These are phyloP conservation scores for Elaeidobius kamerunicus DNA, from an alignment of 2,888 invertebrate species.

Conservation along the genomic window DNA sequence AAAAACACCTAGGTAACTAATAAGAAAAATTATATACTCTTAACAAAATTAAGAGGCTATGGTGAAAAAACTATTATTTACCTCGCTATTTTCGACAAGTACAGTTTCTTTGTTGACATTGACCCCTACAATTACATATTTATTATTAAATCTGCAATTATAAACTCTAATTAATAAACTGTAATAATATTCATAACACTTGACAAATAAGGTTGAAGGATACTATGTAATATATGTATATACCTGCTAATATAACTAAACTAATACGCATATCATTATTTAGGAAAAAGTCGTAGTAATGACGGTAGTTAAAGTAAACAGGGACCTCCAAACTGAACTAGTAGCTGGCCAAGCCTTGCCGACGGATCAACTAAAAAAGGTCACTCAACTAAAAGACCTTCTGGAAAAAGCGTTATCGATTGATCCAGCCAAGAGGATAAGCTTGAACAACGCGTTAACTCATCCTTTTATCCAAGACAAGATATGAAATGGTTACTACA, in stretches of 20 bases:
- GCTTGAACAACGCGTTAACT: slow-evolving; percentile 89
- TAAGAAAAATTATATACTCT: no score
- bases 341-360: slow-evolving; percentile 86
- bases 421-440: slow-evolving; percentile 88
- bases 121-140: no score
- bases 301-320: slow-evolving; percentile 80
- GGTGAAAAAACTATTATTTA: no score
- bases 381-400: slow-evolving; percentile 87
- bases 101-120: no score
- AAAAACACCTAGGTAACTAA: no score
- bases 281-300: slow-evolving; percentile 97
- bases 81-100: no score
- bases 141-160: no score
- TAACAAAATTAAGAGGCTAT: no score
- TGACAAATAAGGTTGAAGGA: no score
- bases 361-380: slow-evolving; percentile 85
- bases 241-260: not conserved
- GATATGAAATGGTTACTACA: slow-evolving; percentile 54
- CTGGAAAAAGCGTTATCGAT: slow-evolving; percentile 88
- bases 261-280: slow-evolving; percentile 29
- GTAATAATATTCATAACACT: no score
- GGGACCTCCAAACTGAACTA: slow-evolving; percentile 86
- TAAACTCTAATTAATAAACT: no score
- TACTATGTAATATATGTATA: not conserved
- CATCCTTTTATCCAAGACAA: slow-evolving; percentile 97